Percentiles rank a stretch among this genome's conserved stretches.
phyloP scores from a whole-genome alignment of 1,140 invertebrate species.

The Eueides isabella region DNA sequence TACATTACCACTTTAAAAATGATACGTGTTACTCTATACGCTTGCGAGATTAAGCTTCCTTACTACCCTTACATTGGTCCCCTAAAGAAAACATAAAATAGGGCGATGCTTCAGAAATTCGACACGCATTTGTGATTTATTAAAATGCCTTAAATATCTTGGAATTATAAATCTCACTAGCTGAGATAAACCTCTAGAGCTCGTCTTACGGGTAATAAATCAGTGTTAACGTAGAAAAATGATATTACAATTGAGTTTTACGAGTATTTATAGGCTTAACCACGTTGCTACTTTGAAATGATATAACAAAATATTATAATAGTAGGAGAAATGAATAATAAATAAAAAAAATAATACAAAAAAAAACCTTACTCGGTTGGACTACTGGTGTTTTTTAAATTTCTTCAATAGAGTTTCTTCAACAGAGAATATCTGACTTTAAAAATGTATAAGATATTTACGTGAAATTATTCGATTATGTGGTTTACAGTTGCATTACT shows the following conservation, averaged over 20 bases:
- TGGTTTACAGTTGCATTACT: too few relatives aligned
- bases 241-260: slow-evolving; percentile 40
- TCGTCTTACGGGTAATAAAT: slow-evolving; percentile 76
- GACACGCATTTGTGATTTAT: slow-evolving; percentile 78
- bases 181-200: slow-evolving; percentile 36
- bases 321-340: too few relatives aligned
- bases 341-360: background rate
- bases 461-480: too few relatives aligned
- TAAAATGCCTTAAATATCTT: slow-evolving; percentile 72
- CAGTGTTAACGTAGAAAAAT: slow-evolving; percentile 67
- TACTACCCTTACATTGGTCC: slow-evolving; percentile 31
- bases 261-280: background rate
- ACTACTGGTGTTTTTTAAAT: too few relatives aligned
- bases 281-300: background rate
- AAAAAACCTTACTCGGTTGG: too few relatives aligned
- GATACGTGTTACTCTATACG: slow-evolving; percentile 65
- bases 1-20: slow-evolving; percentile 41
- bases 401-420: too few relatives aligned
- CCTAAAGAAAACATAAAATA: slow-evolving; percentile 47
- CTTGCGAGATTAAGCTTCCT: slow-evolving; percentile 68
- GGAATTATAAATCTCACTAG: slow-evolving; percentile 23
- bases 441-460: too few relatives aligned
- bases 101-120: slow-evolving; percentile 70
- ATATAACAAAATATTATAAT: background rate
- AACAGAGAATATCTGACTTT: too few relatives aligned